These are phyloP conservation scores for Molossus molossus DNA, from an alignment of 2,797 vertebrate species.

Conservation along the genomic window DNA sequence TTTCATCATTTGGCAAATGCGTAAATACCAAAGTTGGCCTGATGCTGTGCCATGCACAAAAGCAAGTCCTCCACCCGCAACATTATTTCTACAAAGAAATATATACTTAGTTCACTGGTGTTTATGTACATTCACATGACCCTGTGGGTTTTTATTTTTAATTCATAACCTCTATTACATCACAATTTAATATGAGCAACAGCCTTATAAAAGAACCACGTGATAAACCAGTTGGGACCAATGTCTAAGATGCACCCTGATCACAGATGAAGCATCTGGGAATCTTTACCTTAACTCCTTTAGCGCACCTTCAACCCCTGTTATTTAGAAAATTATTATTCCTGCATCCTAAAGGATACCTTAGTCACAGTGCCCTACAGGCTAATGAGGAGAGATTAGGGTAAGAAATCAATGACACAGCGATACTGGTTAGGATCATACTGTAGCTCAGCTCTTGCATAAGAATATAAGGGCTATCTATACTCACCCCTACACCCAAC, in stretches of 20 bases:
- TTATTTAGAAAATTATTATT: constrained; percentile 74
- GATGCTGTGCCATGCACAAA: not conserved
- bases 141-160: constrained; percentile 50
- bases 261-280: constrained; percentile 22
- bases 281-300: constrained; percentile 59
- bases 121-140: not conserved
- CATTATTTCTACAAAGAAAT: constrained; percentile 25
- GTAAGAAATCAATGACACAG: constrained; percentile 66
- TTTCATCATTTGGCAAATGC: not conserved
- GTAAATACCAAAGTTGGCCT: not conserved
- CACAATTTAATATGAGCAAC: constrained; percentile 61
- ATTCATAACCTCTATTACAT: constrained; percentile 39
- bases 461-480: not conserved
- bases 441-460: not conserved
- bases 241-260: constrained; percentile 19
- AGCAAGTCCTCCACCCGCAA: constrained; percentile 24
- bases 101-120: constrained; percentile 1
- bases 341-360: constrained; percentile 59
- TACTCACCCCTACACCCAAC: not conserved
- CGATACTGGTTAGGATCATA: not conserved
- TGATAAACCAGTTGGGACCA: constrained; percentile 47
- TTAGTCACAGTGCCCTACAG: not conserved
- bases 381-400: constrained; percentile 18
- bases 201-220: constrained; percentile 61
- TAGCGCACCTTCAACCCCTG: constrained; percentile 41